These are phyloP conservation scores for Oxytorus armatus DNA, from an alignment of 2,888 invertebrate genomes.

Conservation along the genomic window DNA sequence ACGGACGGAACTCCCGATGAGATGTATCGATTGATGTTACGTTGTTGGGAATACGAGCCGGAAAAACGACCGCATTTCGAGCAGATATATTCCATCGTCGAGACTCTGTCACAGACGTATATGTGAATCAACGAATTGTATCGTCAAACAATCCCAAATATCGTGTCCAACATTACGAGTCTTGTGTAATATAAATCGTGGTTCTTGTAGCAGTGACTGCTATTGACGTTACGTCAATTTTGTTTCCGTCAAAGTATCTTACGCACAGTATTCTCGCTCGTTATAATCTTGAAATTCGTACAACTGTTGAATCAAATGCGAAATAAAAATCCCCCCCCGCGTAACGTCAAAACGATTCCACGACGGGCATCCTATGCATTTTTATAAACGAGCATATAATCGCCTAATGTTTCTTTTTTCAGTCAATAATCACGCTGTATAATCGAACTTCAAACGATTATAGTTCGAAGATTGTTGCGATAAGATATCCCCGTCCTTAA, in stretches of 20 bases:
- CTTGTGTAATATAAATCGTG: slow-evolving; percentile 63
- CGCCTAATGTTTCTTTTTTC: slow-evolving; percentile 11
- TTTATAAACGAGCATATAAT: slow-evolving; percentile 33
- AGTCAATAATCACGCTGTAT: slow-evolving; percentile 24
- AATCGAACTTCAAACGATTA: slow-evolving; percentile 23
- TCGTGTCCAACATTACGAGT: slow-evolving; percentile 30
- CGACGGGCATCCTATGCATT: slow-evolving; percentile 52
- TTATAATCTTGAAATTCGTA: slow-evolving; percentile 31
- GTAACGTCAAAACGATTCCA: not conserved
- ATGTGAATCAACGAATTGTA: slow-evolving; percentile 50
- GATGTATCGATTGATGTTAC: slow-evolving; percentile 95
- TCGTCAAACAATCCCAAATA: slow-evolving; percentile 17
- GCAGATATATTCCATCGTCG: slow-evolving; percentile 92
- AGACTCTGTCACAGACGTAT: slow-evolving; percentile 86
- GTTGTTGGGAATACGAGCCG: slow-evolving; percentile 97
- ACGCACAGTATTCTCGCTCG: slow-evolving; percentile 56
- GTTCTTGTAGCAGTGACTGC: slow-evolving; percentile 33
- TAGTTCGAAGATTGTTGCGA: slow-evolving; percentile 31
- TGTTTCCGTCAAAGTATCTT: slow-evolving; percentile 20
- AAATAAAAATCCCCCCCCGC: slow-evolving; percentile 3
- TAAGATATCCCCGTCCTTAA: slow-evolving; percentile 24
- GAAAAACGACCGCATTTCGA: slow-evolving; percentile 96
- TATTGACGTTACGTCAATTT: slow-evolving; percentile 43
- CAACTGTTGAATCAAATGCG: slow-evolving; percentile 3
- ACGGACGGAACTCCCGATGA: slow-evolving; percentile 95